Percentiles rank a stretch among this genome's conserved stretches.
These are phyloP conservation scores for Amphipoea oculea DNA, from an alignment of 2,888 invertebrate genomes.

Conservation along the genomic window DNA sequence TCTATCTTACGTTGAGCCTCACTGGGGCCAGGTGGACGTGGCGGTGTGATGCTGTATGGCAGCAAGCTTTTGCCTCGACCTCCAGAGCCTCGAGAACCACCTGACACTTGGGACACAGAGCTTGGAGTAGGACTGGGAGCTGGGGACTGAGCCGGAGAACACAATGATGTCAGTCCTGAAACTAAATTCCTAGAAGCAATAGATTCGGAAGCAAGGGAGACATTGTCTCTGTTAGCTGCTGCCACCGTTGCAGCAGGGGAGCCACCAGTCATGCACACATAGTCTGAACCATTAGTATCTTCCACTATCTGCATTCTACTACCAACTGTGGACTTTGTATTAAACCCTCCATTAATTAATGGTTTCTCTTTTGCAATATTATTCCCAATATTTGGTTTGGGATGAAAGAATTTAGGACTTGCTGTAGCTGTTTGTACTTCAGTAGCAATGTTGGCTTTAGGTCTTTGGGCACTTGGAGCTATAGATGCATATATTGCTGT, in stretches of 20 bases:
- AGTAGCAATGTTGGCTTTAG: slow-evolving; percentile 89
- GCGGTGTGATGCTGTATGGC: slow-evolving; percentile 97
- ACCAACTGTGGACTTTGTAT: slow-evolving; percentile 74
- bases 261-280: slow-evolving; percentile 96
- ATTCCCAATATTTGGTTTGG: slow-evolving; percentile 91
- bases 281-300: slow-evolving; percentile 94
- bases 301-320: slow-evolving; percentile 91
- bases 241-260: slow-evolving; percentile 87
- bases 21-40: slow-evolving; percentile 96
- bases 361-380: slow-evolving; percentile 85
- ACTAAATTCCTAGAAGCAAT: slow-evolving; percentile 83
- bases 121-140: slow-evolving; percentile 92
- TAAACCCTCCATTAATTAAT: slow-evolving; percentile 81
- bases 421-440: slow-evolving; percentile 89
- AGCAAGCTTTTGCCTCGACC: slow-evolving; percentile 92
- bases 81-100: slow-evolving; percentile 90
- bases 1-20: slow-evolving; percentile 98
- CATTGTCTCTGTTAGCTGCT: slow-evolving; percentile 86
- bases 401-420: slow-evolving; percentile 90
- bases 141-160: slow-evolving; percentile 90
- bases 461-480: slow-evolving; percentile 89
- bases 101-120: slow-evolving; percentile 91
- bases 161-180: slow-evolving; percentile 86
- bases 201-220: slow-evolving; percentile 83
- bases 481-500: slow-evolving; percentile 90